Conservation (phyloP, 2,888 invertebrate species). For the Tetanocera ferruginea region DNA sequence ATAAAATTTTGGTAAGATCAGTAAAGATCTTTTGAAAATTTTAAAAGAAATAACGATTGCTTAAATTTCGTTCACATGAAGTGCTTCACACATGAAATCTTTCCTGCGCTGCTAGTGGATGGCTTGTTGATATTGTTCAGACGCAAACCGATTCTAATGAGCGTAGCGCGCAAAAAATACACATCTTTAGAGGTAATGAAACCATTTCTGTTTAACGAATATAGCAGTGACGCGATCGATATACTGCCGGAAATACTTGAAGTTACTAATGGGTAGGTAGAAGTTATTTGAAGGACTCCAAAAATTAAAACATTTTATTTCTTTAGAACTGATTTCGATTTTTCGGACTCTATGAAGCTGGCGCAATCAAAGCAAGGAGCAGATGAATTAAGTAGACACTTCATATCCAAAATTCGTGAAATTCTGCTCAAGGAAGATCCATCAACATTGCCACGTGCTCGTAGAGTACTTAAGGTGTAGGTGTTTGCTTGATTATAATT, state of each 20-base stretch:
- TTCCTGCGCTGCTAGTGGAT: conserved; percentile 57
- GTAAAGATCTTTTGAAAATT: no score
- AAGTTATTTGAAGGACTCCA: no score
- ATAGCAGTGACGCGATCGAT: conserved; percentile 53
- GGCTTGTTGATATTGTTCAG: conserved; percentile 50
- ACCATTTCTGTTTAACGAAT: conserved; percentile 59
- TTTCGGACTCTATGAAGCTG: conserved; percentile 36
- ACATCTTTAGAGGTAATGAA: conserved; percentile 54
- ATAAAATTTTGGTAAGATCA: no score
- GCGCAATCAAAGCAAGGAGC: conserved; percentile 49
- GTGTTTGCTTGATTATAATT: conserved; percentile 31
- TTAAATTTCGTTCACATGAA: conserved; percentile 1
- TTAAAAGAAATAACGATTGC: no score
- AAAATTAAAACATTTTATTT: background rate
- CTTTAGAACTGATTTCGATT: conserved; percentile 57
- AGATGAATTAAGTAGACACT: no score
- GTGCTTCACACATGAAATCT: conserved; percentile 56
- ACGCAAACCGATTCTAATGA: conserved; percentile 54
- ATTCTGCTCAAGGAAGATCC: conserved; percentile 55
- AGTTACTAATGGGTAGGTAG: conserved; percentile 49
- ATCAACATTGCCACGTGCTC: conserved; percentile 47
- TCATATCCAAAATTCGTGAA: conserved; percentile 50
- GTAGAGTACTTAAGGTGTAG: conserved; percentile 50
- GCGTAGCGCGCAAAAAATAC: conserved; percentile 53
- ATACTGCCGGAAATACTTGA: conserved; percentile 41